Evolutionary conservation across 1,140 invertebrate species (phyloP).

Genomic region (Scaptomyza graminum): DNA sequence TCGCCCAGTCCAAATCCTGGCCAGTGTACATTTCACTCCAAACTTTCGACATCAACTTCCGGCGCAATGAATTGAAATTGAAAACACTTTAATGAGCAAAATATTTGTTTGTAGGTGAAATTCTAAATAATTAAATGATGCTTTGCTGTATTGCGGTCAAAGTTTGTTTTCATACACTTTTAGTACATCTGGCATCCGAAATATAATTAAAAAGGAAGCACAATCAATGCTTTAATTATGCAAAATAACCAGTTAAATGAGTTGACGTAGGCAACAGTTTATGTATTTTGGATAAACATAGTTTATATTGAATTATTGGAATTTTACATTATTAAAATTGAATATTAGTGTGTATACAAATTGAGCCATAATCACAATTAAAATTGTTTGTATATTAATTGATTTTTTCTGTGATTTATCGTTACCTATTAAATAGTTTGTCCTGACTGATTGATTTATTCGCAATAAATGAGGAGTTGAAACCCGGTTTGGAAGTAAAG

Average conservation of each 20-base stretch:
- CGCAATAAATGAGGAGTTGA: too few species aligned
- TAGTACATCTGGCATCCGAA: constrained; percentile 2
- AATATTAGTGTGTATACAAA: not conserved
- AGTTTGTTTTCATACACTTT: constrained; percentile 30
- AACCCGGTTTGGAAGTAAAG: too few species aligned
- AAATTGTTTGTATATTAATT: not conserved
- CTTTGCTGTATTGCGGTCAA: constrained; percentile 15
- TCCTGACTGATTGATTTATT: too few species aligned
- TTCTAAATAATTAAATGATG: constrained; percentile 68
- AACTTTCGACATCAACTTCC: constrained; percentile 8
- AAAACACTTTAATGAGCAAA: constrained; percentile 70
- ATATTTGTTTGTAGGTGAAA: constrained; percentile 41
- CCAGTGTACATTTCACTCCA: constrained; percentile 5
- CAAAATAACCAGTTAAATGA: too few species aligned
- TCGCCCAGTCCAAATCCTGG: constrained; percentile 18
- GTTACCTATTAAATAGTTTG: too few species aligned
- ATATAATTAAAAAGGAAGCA: constrained; percentile 15
- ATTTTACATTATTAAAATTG: not conserved
- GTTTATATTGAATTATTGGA: too few species aligned
- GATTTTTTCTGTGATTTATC: too few species aligned
- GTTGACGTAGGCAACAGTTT: not conserved
- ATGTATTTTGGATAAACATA: not conserved
- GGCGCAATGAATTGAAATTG: constrained; percentile 19
- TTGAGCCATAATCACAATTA: not conserved
- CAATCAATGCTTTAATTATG: constrained; percentile 42